These are phyloP conservation scores for Spea bombifrons DNA, from an alignment of 2,113 vertebrate species.

Conservation along the genomic window DNA sequence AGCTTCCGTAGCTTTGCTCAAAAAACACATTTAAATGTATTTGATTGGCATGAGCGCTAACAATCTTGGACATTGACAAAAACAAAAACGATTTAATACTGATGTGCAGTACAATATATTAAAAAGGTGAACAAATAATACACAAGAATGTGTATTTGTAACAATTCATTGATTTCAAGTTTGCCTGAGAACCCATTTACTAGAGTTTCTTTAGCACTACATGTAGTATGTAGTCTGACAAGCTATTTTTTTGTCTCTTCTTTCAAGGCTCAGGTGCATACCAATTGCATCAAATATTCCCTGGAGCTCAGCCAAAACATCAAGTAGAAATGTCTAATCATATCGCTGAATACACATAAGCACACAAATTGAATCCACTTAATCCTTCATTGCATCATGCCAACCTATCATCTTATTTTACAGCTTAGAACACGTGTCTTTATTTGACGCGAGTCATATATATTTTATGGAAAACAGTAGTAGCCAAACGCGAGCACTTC, in stretches of 20 bases:
- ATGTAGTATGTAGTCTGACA: background rate
- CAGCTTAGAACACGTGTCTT: background rate
- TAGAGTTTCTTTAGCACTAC: background rate
- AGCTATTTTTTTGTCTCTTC: background rate
- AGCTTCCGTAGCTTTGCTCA: no score
- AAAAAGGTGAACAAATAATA: no score
- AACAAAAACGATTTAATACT: no score
- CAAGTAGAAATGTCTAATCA: slow-evolving; percentile 3
- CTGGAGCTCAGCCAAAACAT: slow-evolving; percentile 10
- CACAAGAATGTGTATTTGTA: no score
- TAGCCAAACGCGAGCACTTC: no score
- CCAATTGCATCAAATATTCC: slow-evolving; percentile 3
- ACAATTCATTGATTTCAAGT: no score
- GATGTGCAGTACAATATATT: no score
- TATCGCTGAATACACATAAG: background rate
- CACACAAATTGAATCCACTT: background rate
- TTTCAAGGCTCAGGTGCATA: slow-evolving; percentile 17
- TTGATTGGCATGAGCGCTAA: no score
- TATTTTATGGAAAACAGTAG: no score
- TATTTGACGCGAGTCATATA: no score
- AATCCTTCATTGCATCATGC: background rate
- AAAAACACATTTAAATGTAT: no score
- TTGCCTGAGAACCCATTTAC: background rate
- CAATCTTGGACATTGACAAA: no score
- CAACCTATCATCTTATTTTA: background rate